Base-by-base conservation (phyloP, 2,797 vertebrate genomes). In the Ctenochaetus hawaiiensis region DNA sequence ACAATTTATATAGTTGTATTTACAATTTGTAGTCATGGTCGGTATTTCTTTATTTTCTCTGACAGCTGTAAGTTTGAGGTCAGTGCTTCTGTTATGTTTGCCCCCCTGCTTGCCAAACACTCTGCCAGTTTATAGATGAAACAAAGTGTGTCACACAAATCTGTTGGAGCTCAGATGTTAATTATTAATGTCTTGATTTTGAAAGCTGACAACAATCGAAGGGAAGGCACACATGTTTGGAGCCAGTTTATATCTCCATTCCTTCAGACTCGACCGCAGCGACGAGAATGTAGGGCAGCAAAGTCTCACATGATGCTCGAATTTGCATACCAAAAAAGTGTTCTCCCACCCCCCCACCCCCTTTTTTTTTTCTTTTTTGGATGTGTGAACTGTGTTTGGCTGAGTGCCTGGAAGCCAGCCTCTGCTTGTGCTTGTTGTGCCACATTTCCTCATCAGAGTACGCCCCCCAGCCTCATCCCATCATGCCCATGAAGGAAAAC, bases 401-500 rank as follows among this genome's bases (percentile, higher is more conserved):
- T 73, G 18, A 18, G 82, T 77, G 91, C 94, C 93, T 94, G 82
- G 44, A 56, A 92, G 90, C 87, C 85, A 93, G 91, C 89, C 89
- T 87, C 85, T 93, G 83, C 90, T 90, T 86, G 78, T 84, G 91
- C 83, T 91, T 94, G 93, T 95, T 95, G 93, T 94, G 94, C 93
- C 93, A 95, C 94, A 94, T 94, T 94, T 93, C 80, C 91, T 94
- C 93, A 92, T 94, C 91, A 86, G 90, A 88, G 87, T 83, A 79
- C 81, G 61, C 78, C 89, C 86, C 88, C 89, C 88, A 89, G 83
- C 80, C 86, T 91, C 90, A 90, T 92, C 90, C 87, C 92, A 94
- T 95, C 93, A 95, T 89, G 89, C 83, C 86, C 88, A 77, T 91
- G 92, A 92, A 92, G 93, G 88, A 94, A 96, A 96, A 96, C 95